Conservation (phyloP, 2,888 invertebrate genomes). For the Oscheius onirici region DNA sequence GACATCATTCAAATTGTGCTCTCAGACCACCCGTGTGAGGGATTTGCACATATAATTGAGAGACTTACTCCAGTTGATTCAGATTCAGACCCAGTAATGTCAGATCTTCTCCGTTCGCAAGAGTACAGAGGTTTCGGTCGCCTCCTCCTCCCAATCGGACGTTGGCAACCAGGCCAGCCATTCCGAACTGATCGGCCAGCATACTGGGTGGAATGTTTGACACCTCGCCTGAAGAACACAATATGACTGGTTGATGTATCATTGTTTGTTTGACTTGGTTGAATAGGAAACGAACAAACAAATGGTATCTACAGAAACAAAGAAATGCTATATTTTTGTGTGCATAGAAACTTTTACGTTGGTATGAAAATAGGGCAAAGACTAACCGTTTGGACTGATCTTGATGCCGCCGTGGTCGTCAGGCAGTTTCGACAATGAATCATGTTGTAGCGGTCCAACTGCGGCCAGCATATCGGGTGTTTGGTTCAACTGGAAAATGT, state of each 20-base stretch:
- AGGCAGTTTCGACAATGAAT: neutral
- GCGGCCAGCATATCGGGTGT: slow-evolving; percentile 32
- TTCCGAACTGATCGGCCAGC: slow-evolving; percentile 99
- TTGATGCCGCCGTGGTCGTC: slow-evolving; percentile 39
- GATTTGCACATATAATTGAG: neutral
- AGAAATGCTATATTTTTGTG: no score
- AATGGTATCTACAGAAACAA: no score
- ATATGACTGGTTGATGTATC: neutral
- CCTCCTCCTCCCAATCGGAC: slow-evolving; percentile 77
- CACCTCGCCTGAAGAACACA: slow-evolving; percentile 83
- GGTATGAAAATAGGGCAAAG: neutral
- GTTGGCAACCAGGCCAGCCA: slow-evolving; percentile 96
- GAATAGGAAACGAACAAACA: neutral
- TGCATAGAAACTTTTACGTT: no score
- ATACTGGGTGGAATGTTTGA: slow-evolving; percentile 97
- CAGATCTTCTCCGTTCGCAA: slow-evolving; percentile 96
- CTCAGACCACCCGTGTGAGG: neutral
- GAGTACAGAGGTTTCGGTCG: slow-evolving; percentile 74
- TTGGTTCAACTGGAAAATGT: slow-evolving; percentile 26
- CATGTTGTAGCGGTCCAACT: slow-evolving; percentile 8
- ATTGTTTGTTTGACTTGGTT: neutral
- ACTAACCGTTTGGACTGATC: slow-evolving; percentile 53
- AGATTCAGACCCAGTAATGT: slow-evolving; percentile 97
- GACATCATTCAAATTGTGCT: neutral
- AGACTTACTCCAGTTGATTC: slow-evolving; percentile 86